Percentiles rank a stretch among this genome's conserved stretches.
phyloP scores from a whole-genome alignment of 2,113 vertebrate species.

The Seriola aureovittata region DNA sequence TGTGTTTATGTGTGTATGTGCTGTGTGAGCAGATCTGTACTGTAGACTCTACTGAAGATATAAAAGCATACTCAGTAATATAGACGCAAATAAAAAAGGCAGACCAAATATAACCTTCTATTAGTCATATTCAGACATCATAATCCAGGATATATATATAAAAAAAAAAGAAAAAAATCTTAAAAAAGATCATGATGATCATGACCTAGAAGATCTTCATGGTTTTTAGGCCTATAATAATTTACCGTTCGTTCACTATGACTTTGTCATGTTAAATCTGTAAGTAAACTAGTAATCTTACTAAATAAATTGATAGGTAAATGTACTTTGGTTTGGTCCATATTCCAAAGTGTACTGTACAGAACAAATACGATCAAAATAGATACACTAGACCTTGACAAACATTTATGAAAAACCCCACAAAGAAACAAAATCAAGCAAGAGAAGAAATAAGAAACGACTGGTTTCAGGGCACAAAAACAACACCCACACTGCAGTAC shows the following conservation, averaged over 20 bases:
- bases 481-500: slow-evolving; percentile 16
- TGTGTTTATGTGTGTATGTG: slow-evolving; percentile 48
- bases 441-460: slow-evolving; percentile 21
- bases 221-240: neutral
- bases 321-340: neutral
- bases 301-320: neutral
- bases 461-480: slow-evolving; percentile 41
- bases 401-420: neutral
- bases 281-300: neutral
- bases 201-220: neutral
- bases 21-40: slow-evolving; percentile 22
- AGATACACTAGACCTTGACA: neutral
- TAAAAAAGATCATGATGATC: neutral
- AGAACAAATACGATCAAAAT: neutral
- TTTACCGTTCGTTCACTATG: neutral
- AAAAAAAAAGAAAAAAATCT: neutral
- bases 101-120: slow-evolving; percentile 15
- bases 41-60: slow-evolving; percentile 27
- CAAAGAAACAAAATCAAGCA: slow-evolving; percentile 9
- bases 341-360: neutral
- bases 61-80: neutral
- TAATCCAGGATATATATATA: neutral
- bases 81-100: slow-evolving; percentile 4
- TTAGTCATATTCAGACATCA: slow-evolving; percentile 2
- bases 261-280: neutral